Conservation (phyloP, 2,797 vertebrate species). For the Scolopax bukidnonensis region DNA sequence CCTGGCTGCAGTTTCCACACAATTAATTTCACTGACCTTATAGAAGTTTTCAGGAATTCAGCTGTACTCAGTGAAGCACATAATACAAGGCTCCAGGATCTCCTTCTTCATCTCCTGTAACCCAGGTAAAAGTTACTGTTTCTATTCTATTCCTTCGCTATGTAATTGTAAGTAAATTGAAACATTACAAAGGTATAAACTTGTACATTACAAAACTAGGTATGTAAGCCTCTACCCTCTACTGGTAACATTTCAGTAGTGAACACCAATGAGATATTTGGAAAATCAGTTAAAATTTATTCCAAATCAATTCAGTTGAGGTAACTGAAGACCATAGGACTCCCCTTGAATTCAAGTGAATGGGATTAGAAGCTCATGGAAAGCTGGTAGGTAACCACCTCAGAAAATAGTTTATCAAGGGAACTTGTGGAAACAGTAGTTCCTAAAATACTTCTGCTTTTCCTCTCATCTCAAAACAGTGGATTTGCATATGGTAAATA, state of each 20-base stretch:
- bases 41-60: neutral
- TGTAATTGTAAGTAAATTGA: neutral
- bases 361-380: neutral
- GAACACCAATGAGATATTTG: neutral
- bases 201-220: neutral
- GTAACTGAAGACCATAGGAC: neutral
- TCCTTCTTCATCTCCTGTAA: neutral
- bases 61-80: neutral
- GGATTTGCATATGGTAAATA: neutral
- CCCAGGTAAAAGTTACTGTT: neutral
- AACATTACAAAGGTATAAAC: neutral
- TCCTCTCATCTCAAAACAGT: neutral
- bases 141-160: neutral
- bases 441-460: neutral
- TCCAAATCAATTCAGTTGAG: rapidly evolving
- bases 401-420: neutral
- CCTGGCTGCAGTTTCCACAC: neutral
- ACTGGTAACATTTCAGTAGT: neutral
- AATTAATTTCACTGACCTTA: neutral
- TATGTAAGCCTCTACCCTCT: neutral
- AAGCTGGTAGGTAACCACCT: neutral
- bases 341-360: neutral
- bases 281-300: neutral
- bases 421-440: neutral
- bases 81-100: neutral